These are phyloP conservation scores for Leucophenga varia DNA, from an alignment of 1,140 invertebrate species.

Conservation along the genomic window DNA sequence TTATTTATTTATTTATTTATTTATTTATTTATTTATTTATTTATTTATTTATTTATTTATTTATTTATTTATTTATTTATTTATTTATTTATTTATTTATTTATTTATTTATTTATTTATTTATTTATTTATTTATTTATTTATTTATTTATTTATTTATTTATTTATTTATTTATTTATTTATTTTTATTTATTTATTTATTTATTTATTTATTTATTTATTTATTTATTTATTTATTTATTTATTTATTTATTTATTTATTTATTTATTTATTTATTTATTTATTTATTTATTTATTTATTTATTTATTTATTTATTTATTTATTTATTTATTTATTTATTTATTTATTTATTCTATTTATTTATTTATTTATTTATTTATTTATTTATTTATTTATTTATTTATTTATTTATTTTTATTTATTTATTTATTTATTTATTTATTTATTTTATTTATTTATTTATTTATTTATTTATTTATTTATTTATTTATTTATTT, in stretches of 20 bases:
- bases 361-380: neutral
- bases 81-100: neutral
- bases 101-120: neutral
- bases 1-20: neutral
- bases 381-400: neutral
- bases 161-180: neutral
- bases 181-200: neutral
- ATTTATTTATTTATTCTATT: neutral
- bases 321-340: neutral
- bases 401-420: neutral
- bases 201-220: neutral
- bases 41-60: neutral
- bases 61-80: neutral
- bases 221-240: neutral
- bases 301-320: neutral
- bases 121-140: neutral
- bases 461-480: neutral
- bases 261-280: neutral
- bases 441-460: neutral
- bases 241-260: neutral
- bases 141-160: neutral
- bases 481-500: neutral
- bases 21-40: neutral
- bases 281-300: neutral
- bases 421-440: neutral